phyloP scores from a whole-genome alignment of 2,113 vertebrate genomes.

The Euleptes europaea region DNA sequence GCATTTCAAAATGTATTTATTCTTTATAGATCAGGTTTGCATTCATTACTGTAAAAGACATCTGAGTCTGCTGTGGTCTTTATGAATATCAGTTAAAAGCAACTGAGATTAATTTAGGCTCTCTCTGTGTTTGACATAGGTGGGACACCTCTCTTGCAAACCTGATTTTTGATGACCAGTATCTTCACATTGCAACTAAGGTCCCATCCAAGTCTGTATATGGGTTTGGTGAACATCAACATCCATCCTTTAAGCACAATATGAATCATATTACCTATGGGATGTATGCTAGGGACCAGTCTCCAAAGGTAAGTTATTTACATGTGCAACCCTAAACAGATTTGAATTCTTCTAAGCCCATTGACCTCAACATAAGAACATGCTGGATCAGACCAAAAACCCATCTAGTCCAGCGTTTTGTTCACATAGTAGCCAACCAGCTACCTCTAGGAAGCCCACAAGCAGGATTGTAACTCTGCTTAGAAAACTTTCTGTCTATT shows the following conservation, averaged over 20 bases:
- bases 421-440: too few relatives aligned
- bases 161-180: conserved; percentile 59
- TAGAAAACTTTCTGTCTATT: too few relatives aligned
- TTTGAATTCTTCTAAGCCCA: too few relatives aligned
- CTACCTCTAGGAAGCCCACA: too few relatives aligned
- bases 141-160: conserved; percentile 49
- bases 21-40: not conserved
- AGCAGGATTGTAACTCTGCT: not conserved
- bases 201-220: conserved; percentile 44
- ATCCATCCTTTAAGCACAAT: conserved; percentile 58
- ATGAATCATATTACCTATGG: conserved; percentile 54
- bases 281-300: conserved; percentile 54
- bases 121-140: conserved; percentile 26
- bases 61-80: not conserved
- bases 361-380: too few relatives aligned
- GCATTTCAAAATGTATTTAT: conserved; percentile 8
- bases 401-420: too few relatives aligned
- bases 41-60: not conserved
- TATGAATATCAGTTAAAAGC: not conserved
- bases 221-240: conserved; percentile 56
- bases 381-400: too few relatives aligned
- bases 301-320: conserved; percentile 48
- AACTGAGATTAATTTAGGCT: not conserved
- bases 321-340: too few relatives aligned
- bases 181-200: conserved; percentile 48